Base-by-base conservation (phyloP, 2,113 vertebrate species). In the Podarcis muralis region DNA sequence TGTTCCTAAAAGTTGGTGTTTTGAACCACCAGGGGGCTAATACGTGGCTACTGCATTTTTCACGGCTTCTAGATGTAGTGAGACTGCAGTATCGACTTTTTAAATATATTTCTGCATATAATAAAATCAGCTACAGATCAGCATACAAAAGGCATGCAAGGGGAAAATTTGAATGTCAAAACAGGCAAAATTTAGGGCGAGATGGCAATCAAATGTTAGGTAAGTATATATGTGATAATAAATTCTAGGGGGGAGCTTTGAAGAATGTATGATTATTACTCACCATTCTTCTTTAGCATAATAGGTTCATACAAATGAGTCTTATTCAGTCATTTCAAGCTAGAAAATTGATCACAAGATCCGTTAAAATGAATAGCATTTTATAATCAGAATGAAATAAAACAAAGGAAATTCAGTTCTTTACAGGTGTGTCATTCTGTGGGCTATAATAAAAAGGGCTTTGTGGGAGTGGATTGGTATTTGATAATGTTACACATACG, bases 311-410 rank as follows among this genome's bases (percentile, higher is more conserved):
- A 92, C 65, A 77, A 89, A 87, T 95, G 94, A 94, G 94, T 93
- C 84, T 93, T 93, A 85, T 6, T 92, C 83, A 27, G 53, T 91
- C 89, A 35, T 87, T 95, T 94, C 92, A 92, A 92, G 88, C 86
- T 87, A 91, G 93, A 96, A 95, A 92, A 6, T 90, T 84, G 92
- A 94, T 92, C 93, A 85, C 84, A 40, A 65, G 84, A 76, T 88
- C 89, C 0, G 94, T 94, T 94, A 95, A 94, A 93, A 88, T 89
- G 81, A 93, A 93, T 84, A 87, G 90, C 68, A 20, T 88, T 95
- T 95, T 94, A 94, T 94, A 92, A 91, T 85, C 76, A 88, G 88
- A 93, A 91, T 95, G 90, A 91, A 94, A 94, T 92, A 92, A 93
- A 94, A 93, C 40, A 43, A 7, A 93, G 93, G 92, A 93, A 89